Percentiles rank a stretch among this genome's conserved stretches.
Evolutionary conservation across 1,140 invertebrate genomes (phyloP).

Genomic region (Ostrea denselamellosa): DNA sequence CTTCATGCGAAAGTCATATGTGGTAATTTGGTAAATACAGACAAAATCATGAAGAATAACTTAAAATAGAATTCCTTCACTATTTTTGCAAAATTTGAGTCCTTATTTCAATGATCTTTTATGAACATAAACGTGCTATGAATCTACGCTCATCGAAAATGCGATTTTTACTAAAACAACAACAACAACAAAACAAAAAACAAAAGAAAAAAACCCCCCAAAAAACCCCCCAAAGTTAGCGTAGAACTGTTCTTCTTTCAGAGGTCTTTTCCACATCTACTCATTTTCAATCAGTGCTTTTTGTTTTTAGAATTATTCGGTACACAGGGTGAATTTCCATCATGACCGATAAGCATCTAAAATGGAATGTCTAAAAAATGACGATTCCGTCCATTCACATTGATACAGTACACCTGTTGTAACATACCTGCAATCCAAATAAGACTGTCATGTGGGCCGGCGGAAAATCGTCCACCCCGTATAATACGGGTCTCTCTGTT

Average conservation of each 20-base stretch:
- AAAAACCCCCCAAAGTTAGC: no score
- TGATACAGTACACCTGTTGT: background rate
- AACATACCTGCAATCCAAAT: slow-evolving; percentile 25
- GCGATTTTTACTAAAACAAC: no score
- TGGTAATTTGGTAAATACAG: no score
- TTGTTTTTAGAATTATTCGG: background rate
- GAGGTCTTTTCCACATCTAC: background rate
- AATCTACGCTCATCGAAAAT: no score
- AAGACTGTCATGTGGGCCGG: background rate
- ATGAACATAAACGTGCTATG: no score
- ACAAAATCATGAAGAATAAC: background rate
- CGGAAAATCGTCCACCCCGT: background rate
- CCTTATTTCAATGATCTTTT: background rate
- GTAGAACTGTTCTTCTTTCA: background rate
- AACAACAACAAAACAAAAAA: no score
- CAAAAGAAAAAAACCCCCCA: no score
- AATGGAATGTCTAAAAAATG: background rate
- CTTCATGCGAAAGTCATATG: background rate
- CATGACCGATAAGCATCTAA: background rate
- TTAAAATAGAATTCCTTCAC: background rate
- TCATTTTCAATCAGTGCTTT: background rate
- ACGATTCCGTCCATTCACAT: background rate
- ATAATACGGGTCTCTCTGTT: background rate
- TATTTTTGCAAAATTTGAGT: background rate
- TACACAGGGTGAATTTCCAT: background rate